Base-by-base conservation (phyloP, 1,140 invertebrate species). In the Odontomachus brunneus region DNA sequence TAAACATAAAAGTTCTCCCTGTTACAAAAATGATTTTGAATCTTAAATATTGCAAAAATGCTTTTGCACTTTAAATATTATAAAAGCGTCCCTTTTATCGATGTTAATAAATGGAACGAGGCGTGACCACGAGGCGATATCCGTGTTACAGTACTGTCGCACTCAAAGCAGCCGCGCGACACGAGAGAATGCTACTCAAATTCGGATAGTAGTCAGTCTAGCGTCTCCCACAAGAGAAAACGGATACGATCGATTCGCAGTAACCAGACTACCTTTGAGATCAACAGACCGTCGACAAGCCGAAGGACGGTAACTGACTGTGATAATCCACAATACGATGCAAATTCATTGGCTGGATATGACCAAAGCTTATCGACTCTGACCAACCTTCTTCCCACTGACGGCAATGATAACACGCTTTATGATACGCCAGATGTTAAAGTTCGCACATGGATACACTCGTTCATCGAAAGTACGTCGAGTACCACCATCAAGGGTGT, bases 131-230 rank as follows among this genome's bases (percentile, higher is more conserved):
- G 2, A 15, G 0, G 15, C 26, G 49, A 57, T 69, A 67, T 49
- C 2, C 9, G 9, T 86, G 59, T 88, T 88, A 1, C 85, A 88
- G 86, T 87, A 59, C 14, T 48, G 0, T 33, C 24, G 0, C 1
- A 81, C 24, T 44, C 14, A 4, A 33, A 69, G 3, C 53, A 11
- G 15, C 48, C 69, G 2, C 59, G 11, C 1, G 26, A 48, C 65
- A 82, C 65, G 0, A 62, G 7, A 14, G 85, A 87, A 38, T 57
- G 48, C 19, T 33, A 19, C n/a, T 69, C 14, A 11, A 51, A 26
- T 62, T 5, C 57, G 5, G n/a, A 5, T 7, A 4, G 3, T 5
- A 60, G 5, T 7, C 29, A 81, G 3, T 19, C n/a, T 26, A 59
- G 11, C 24, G 29, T 63, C 1, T 49, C 17, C 3, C 53, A 38